Percentiles rank a stretch among this genome's conserved stretches.
These are phyloP conservation scores for Notolepis coatsorum DNA, from an alignment of 2,797 vertebrate genomes.

Conservation along the genomic window DNA sequence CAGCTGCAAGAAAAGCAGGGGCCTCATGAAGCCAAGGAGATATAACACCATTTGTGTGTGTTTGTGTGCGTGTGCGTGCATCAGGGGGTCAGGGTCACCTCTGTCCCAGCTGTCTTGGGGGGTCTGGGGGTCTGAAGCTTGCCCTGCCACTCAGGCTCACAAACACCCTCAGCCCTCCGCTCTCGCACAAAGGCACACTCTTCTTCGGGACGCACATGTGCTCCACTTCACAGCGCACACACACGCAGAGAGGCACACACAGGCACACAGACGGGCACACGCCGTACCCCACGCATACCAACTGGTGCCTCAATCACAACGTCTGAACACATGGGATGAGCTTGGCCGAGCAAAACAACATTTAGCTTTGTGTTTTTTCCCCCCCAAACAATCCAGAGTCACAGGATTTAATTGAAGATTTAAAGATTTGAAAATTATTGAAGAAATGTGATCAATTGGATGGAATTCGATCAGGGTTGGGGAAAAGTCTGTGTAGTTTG, in stretches of 20 bases:
- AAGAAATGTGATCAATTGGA: not conserved
- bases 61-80: conserved; percentile 30
- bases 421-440: not conserved
- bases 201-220: conserved; percentile 66
- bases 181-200: conserved; percentile 66
- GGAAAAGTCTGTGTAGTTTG: conserved; percentile 17
- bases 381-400: too few species aligned
- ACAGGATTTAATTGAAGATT: too few species aligned
- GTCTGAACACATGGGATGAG: conserved; percentile 30
- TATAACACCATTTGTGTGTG: conserved; percentile 30
- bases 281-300: conserved; percentile 52
- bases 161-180: conserved; percentile 41
- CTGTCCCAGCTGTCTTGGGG: conserved; percentile 78
- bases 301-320: conserved; percentile 67
- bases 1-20: conserved; percentile 66
- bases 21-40: conserved; percentile 24
- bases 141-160: conserved; percentile 36
- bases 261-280: conserved; percentile 31
- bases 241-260: conserved; percentile 43
- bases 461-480: conserved; percentile 11
- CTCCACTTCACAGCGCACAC: conserved; percentile 43
- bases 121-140: conserved; percentile 24
- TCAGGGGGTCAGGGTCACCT: conserved; percentile 65
- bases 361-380: conserved; percentile 10
- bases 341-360: conserved; percentile 11